Base-by-base conservation (phyloP, 1,140 invertebrate species). In the Drosophila willistoni region DNA sequence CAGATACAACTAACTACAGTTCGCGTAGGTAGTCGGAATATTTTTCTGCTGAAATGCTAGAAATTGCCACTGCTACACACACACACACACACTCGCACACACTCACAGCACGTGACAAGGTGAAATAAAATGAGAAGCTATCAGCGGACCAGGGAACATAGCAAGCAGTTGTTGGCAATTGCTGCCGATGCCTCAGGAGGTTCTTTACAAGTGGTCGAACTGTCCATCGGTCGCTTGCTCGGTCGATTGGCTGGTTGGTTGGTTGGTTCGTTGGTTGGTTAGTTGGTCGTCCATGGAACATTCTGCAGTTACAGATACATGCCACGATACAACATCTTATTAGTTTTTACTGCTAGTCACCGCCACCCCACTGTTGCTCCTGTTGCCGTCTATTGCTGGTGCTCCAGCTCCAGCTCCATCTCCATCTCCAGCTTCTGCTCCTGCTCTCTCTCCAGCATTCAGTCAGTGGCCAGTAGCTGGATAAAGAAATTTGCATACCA, bases 121-220 rank as follows among this genome's bases (percentile, higher is more conserved):
- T 87, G 83, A 82, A 86, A 86, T 87, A 79, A 86, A 86, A 87
- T 86, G 79, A 87, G 83, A 87, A 87, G 76, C 79, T 87, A 87
- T 86, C 82, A 85, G 77, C 64, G 68, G 54, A 83, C 67, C 44
- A 51, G 44, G 44, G 44, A 51, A 51, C 44, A 51, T 19, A 51
- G 44, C 44, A 22, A 65, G 63, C 64, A 42, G 34, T 71, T 54
- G 54, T 69, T 62, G 55, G 36, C 41, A 42, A 56, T 69, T 64
- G 61, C 54, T 67, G 63, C 47, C 29, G 33, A 66, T 72, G 73
- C 70, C 57, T 44, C 44, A 22, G 56, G 71, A 66, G 63, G 64
- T 57, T 47, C 1, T 7, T 19, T 47, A 47, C 17, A 51, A 51
- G 44, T 51, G 44, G 44, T 51, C 17, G 12, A 39, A 39, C 34